Evolutionary conservation across 2,113 vertebrate species (phyloP).

Genomic region (Carassius carassius): DNA sequence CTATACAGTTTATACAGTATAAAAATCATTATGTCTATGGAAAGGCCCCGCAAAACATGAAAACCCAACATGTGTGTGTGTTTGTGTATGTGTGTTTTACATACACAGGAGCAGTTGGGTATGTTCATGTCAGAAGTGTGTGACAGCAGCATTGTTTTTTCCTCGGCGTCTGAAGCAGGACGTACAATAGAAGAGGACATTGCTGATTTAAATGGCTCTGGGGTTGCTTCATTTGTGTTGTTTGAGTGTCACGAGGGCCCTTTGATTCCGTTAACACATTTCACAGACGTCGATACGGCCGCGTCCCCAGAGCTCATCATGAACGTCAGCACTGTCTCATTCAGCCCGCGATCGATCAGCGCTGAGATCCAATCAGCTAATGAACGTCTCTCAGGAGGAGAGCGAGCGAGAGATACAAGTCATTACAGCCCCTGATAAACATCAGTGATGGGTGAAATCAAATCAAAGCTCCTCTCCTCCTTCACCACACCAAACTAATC

Average conservation of each 20-base stretch:
- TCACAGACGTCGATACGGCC: slow-evolving; percentile 19
- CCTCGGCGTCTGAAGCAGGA: not conserved
- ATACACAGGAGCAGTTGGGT: not conserved
- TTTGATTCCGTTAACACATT: slow-evolving; percentile 24
- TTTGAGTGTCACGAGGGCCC: slow-evolving; percentile 20
- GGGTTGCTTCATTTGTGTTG: slow-evolving; percentile 30
- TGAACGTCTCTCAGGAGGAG: slow-evolving; percentile 4
- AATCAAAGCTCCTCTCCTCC: slow-evolving; percentile 13
- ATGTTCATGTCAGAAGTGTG: slow-evolving; percentile 7
- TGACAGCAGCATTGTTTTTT: slow-evolving; percentile 8
- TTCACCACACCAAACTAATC: slow-evolving; percentile 17
- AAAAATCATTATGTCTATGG: too few species aligned
- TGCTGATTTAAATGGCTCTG: slow-evolving; percentile 13
- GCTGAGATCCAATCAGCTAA: slow-evolving; percentile 25
- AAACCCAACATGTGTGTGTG: too few species aligned
- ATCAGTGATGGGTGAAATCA: slow-evolving; percentile 54
- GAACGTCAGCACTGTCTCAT: not conserved
- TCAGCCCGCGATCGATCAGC: slow-evolving; percentile 27
- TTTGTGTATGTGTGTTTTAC: not conserved
- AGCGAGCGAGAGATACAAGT: slow-evolving; percentile 28
- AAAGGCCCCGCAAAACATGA: too few species aligned
- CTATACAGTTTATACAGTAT: too few species aligned
- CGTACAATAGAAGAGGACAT: slow-evolving; percentile 16
- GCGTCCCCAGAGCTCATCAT: not conserved
- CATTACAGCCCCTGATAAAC: slow-evolving; percentile 64